phyloP scores from a whole-genome alignment of 2,113 vertebrate species.

The Eonycteris spelaea region DNA sequence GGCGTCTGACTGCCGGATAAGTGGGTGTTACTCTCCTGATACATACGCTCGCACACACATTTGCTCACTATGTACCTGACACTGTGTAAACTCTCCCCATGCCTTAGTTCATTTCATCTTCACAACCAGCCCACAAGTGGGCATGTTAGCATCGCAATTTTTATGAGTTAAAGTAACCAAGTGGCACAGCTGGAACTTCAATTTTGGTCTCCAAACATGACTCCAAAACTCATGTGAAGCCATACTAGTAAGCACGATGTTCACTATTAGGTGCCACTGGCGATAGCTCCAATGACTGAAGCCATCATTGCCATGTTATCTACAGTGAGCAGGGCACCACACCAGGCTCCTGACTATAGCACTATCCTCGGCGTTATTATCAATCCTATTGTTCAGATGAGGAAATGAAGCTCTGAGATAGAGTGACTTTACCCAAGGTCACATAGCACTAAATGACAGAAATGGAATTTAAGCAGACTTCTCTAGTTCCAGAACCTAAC shows the following conservation, averaged over 20 bases:
- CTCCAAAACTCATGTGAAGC: not conserved
- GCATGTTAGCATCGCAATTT: not conserved
- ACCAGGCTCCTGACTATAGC: not conserved
- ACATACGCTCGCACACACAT: fast-evolving
- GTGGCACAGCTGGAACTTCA: not conserved
- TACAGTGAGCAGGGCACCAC: fast-evolving
- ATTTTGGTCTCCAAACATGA: not conserved
- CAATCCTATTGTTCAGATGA: not conserved
- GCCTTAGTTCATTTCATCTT: not conserved
- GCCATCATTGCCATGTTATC: fast-evolving
- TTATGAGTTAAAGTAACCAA: not conserved
- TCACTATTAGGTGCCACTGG: fast-evolving
- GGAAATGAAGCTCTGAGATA: not conserved
- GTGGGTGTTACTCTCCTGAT: fast-evolving
- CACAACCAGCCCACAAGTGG: not conserved
- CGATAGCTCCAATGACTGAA: fast-evolving
- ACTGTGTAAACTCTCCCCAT: fast-evolving
- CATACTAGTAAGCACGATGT: fast-evolving
- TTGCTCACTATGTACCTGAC: fast-evolving
- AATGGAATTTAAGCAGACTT: not conserved
- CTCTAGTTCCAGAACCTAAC: not conserved
- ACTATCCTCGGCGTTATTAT: fast-evolving
- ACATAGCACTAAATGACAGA: not conserved
- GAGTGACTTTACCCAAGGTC: not conserved
- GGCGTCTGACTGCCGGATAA: not conserved